phyloP scores from a whole-genome alignment of 1,140 invertebrate species.

The Leptoteleia sp. region DNA sequence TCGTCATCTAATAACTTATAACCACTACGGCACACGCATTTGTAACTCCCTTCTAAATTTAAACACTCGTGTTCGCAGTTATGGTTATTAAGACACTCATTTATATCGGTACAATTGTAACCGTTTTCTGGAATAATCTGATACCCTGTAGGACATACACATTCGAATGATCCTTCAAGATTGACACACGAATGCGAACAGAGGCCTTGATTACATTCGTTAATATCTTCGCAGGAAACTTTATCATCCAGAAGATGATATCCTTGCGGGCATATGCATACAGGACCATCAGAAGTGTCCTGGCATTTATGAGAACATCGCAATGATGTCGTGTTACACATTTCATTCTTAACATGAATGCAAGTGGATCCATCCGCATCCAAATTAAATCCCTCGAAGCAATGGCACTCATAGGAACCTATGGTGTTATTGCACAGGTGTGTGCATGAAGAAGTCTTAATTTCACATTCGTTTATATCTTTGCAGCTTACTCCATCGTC shows the following conservation, averaged over 20 bases:
- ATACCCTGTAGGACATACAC: constrained; percentile 83
- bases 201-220: constrained; percentile 83
- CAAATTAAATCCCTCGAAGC: constrained; percentile 74
- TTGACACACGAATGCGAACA: constrained; percentile 80
- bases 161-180: constrained; percentile 81
- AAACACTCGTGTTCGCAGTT: constrained; percentile 84
- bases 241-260: constrained; percentile 83
- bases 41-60: constrained; percentile 84
- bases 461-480: constrained; percentile 83
- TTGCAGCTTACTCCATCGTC: constrained; percentile 78
- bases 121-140: constrained; percentile 79
- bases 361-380: constrained; percentile 70
- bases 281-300: constrained; percentile 83
- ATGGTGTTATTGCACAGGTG: constrained; percentile 75
- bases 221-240: constrained; percentile 85
- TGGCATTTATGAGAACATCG: constrained; percentile 82
- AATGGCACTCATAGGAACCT: constrained; percentile 81
- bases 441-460: constrained; percentile 71
- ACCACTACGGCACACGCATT: constrained; percentile 78
- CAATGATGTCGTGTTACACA: constrained; percentile 71
- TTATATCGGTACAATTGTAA: constrained; percentile 83
- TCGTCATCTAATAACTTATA: constrained; percentile 55
- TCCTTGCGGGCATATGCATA: constrained; percentile 84
- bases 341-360: constrained; percentile 34
- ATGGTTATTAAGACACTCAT: constrained; percentile 79